phyloP scores from a whole-genome alignment of 1,140 invertebrate species.

The Drosophila punjabiensis region DNA sequence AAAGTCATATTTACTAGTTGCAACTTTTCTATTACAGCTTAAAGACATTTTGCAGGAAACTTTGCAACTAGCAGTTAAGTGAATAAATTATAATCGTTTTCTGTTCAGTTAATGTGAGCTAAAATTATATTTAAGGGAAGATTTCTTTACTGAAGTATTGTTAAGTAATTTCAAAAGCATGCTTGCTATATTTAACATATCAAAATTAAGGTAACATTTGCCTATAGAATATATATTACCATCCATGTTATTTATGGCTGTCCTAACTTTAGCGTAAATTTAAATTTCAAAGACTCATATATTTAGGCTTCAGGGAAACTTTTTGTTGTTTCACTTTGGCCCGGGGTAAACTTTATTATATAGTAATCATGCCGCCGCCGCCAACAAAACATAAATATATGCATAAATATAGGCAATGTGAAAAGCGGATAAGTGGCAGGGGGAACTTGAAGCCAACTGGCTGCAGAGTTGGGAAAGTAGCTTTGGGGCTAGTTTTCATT shows the following conservation, averaged over 20 bases:
- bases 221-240: not conserved
- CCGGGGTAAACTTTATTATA: constrained; percentile 38
- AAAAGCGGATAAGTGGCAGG: constrained; percentile 26
- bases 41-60: constrained; percentile 3
- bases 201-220: not conserved
- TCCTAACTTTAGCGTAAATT: constrained; percentile 7
- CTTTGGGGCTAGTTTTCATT: constrained; percentile 62
- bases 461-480: constrained; percentile 38
- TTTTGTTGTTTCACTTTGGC: constrained; percentile 10
- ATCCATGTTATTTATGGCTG: constrained; percentile 3
- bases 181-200: not conserved
- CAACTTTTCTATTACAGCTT: constrained; percentile 22
- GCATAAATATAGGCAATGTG: constrained; percentile 38
- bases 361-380: constrained; percentile 18
- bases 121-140: too few relatives aligned
- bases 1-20: constrained; percentile 27
- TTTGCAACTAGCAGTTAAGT: constrained; percentile 3
- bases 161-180: not conserved
- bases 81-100: constrained; percentile 8
- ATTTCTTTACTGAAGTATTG: too few relatives aligned
- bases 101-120: too few relatives aligned
- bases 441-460: constrained; percentile 27
- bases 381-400: constrained; percentile 52
- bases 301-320: constrained; percentile 27
- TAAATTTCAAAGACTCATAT: constrained; percentile 17